Base-by-base conservation (phyloP, 1,140 invertebrate genomes). In the Sesamia nonagrioides region DNA sequence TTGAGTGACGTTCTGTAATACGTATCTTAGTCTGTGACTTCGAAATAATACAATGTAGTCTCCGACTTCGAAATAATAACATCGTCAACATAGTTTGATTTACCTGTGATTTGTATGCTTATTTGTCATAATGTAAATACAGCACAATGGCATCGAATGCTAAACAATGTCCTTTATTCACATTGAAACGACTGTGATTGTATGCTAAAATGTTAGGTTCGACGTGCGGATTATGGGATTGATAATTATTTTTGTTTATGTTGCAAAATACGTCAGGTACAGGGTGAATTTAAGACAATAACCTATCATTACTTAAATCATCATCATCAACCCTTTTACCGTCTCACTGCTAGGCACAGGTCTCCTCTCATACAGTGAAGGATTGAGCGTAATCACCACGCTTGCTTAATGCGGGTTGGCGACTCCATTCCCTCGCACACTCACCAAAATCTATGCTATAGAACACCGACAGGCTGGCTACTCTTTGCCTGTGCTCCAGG, bases 101-200 rank as follows among this genome's bases (percentile, higher is more conserved):
- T 45, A 9, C 37, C 6, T n/a, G 13, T 13, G 6, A 73, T 73
- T 74, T 48, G 54, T 74, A 60, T 74, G 54, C 37, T 60, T 74
- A 74, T 74, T 74, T 61, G 40, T 74, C 56, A 45, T 56, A 58
- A 74, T 56, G 50, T 74, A 60, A 72, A 74, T 66, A 60, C n/a
- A 6, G n/a, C 17, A 66, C 18, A 18, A 21, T 66, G 37, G 18
- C 56, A 1, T 33, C 54, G 72, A 69, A 69, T 66, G 37, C 54
- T n/a, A 74, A 74, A 45, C 56, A 74, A 74, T 74, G 72, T 74
- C 72, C 72, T 60, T 74, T 74, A 60, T 61, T 60, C 40, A 60
- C 56, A 60, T 74, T 74, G 56, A 58, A 58, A 56, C 17, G 52
- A 56, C 37, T 48, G 52, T 73, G 72, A 74, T 74, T 74, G 72